Evolutionary conservation across 2,888 invertebrate species (phyloP).

Genomic region (Ariolimax columbianus): DNA sequence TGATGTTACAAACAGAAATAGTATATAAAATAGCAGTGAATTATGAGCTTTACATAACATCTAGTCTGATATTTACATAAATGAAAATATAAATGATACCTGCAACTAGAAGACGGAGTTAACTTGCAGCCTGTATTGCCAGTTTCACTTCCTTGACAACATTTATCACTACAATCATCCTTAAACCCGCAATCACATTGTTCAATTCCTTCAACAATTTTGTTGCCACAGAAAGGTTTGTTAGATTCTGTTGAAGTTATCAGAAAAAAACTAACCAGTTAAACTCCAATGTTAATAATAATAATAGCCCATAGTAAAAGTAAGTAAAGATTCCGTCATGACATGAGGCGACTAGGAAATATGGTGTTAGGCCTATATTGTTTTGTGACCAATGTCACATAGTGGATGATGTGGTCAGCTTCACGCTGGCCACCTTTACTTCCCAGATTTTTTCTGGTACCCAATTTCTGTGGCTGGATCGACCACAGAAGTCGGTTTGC

Average conservation of each 20-base stretch:
- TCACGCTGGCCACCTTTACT: too few relatives aligned
- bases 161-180: constrained; percentile 88
- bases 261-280: background rate
- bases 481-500: too few relatives aligned
- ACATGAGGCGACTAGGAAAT: too few relatives aligned
- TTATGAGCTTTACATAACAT: background rate
- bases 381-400: too few relatives aligned
- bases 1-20: too few relatives aligned
- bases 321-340: too few relatives aligned
- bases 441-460: too few relatives aligned
- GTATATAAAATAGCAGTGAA: too few relatives aligned
- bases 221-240: constrained; percentile 98
- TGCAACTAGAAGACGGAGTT: background rate
- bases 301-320: too few relatives aligned
- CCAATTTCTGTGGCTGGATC: too few relatives aligned
- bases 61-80: background rate
- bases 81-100: constrained; percentile 23
- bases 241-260: constrained; percentile 37
- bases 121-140: constrained; percentile 23
- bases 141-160: background rate
- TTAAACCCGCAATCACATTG: constrained; percentile 99
- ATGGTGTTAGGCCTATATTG: too few relatives aligned
- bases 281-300: background rate
- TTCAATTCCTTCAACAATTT: constrained; percentile 97
- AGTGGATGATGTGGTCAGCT: too few relatives aligned